Conservation (phyloP, 2,113 vertebrate species). For the Clarias magur region DNA sequence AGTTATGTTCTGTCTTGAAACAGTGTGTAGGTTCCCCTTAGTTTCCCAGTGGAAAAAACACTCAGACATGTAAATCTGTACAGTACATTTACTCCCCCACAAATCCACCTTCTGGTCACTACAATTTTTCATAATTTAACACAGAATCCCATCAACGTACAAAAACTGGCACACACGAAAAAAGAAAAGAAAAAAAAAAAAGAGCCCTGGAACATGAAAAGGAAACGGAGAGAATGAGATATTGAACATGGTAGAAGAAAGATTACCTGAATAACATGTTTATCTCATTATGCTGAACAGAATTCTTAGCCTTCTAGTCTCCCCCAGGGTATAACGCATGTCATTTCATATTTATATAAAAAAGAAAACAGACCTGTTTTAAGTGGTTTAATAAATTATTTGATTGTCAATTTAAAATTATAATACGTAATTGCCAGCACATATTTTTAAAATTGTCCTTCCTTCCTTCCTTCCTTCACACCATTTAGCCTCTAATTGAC, state of each 20-base stretch:
- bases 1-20: no score
- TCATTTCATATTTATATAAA: background rate
- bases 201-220: background rate
- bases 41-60: background rate
- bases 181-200: background rate
- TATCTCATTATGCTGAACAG: background rate
- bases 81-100: no score
- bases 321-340: background rate
- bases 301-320: background rate
- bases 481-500: constrained; percentile 25
- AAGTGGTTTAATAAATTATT: background rate
- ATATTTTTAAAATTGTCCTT: constrained; percentile 10
- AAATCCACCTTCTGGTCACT: no score
- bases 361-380: background rate
- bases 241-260: background rate
- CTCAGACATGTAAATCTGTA: no score
- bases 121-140: no score
- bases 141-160: no score
- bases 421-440: constrained; percentile 19
- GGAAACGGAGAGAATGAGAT: background rate
- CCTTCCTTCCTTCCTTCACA: background rate
- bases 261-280: background rate
- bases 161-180: no score
- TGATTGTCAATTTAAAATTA: background rate
- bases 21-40: no score